A percentile compares a stretch with the other conserved stretches of the same genome.
Conservation (phyloP, 2,888 invertebrate genomes). For the Xestia ashworthii region DNA sequence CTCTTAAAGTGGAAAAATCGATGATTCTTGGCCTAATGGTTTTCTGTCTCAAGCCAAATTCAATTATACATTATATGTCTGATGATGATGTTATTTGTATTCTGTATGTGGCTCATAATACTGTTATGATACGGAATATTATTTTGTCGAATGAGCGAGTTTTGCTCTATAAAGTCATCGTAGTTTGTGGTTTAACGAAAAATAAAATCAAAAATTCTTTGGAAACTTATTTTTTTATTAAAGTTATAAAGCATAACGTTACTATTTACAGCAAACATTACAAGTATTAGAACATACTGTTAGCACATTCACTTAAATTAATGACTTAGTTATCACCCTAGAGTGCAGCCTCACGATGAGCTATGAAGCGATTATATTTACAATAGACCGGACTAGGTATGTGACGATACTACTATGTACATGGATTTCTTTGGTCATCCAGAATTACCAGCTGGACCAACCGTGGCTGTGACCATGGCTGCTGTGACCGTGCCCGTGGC, state of each 20-base stretch:
- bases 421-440: slow-evolving; percentile 57
- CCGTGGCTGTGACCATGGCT: slow-evolving; percentile 69
- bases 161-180: background rate
- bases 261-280: slow-evolving; percentile 86
- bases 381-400: slow-evolving; percentile 82
- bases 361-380: slow-evolving; percentile 85
- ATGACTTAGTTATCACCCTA: slow-evolving; percentile 91
- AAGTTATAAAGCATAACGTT: slow-evolving; percentile 82
- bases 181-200: slow-evolving; percentile 16
- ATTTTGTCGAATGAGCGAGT: background rate
- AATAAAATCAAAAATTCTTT: slow-evolving; percentile 79
- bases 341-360: slow-evolving; percentile 89
- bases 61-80: background rate
- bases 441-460: slow-evolving; percentile 72
- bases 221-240: slow-evolving; percentile 80
- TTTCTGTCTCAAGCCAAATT: background rate
- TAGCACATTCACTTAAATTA: slow-evolving; percentile 83
- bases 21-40: background rate
- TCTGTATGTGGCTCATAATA: background rate
- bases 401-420: slow-evolving; percentile 66
- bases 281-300: slow-evolving; percentile 73
- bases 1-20: background rate
- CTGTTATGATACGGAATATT: background rate
- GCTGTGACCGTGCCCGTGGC: slow-evolving; percentile 42
- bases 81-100: background rate